Evolutionary conservation across 2,113 vertebrate genomes (phyloP).

Genomic region (Phyllopteryx taeniolatus): DNA sequence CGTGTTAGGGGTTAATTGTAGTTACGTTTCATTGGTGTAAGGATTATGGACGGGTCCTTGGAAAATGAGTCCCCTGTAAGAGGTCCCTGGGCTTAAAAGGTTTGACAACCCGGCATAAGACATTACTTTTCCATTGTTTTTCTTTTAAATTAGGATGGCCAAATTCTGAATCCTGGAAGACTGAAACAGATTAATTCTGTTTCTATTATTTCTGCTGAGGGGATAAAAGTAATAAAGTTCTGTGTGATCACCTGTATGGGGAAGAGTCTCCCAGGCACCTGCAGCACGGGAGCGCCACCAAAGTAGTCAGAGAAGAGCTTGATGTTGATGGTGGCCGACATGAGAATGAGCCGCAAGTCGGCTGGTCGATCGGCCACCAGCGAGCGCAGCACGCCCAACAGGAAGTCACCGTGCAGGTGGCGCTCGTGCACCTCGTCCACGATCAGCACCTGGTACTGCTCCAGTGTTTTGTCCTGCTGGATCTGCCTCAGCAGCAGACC

Average conservation of each 20-base stretch:
- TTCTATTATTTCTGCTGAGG: no score
- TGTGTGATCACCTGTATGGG: slow-evolving; percentile 81
- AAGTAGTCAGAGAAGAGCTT: slow-evolving; percentile 86
- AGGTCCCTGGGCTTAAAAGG: no score
- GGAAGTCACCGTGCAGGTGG: slow-evolving; percentile 87
- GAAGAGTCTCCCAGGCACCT: slow-evolving; percentile 87
- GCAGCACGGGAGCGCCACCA: slow-evolving; percentile 79
- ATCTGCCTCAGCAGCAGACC: slow-evolving; percentile 87
- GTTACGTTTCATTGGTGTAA: no score
- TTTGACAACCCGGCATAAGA: no score
- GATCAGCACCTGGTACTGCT: slow-evolving; percentile 78
- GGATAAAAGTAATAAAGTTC: no score
- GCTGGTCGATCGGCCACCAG: slow-evolving; percentile 70
- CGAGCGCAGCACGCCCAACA: slow-evolving; percentile 80
- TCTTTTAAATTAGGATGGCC: no score
- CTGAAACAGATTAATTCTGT: no score
- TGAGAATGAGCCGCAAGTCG: slow-evolving; percentile 84
- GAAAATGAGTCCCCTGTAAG: no score
- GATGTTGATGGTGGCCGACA: slow-evolving; percentile 95
- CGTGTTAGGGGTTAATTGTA: no score
- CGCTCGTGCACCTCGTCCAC: slow-evolving; percentile 91
- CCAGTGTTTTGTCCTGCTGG: slow-evolving; percentile 76
- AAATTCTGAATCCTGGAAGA: no score
- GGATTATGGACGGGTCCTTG: no score
- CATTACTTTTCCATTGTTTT: no score